These are phyloP conservation scores for Dorcus parallelipipedus DNA, from an alignment of 2,888 invertebrate species.

Conservation along the genomic window DNA sequence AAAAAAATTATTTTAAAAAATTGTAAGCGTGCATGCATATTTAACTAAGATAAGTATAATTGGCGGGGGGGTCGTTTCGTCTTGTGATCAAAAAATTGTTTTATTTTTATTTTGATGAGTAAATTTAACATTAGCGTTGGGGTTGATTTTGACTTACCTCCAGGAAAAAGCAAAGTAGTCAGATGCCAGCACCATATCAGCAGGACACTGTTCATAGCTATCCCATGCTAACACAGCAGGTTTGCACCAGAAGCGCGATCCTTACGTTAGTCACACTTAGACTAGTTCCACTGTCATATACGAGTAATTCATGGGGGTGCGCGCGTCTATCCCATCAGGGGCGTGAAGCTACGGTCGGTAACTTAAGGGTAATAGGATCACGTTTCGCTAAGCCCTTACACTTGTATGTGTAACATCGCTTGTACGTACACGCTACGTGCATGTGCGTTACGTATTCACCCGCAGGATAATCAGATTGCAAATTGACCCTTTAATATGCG, in stretches of 20 bases:
- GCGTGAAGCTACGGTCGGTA: background rate
- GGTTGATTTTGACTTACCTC: background rate
- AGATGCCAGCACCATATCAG: background rate
- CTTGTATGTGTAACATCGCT: too few species aligned
- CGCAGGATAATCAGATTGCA: too few species aligned
- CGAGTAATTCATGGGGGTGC: background rate
- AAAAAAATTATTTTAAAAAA: too few species aligned
- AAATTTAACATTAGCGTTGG: background rate
- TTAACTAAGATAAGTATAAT: too few species aligned
- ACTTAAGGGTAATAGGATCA: slow-evolving; percentile 1
- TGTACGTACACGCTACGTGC: too few species aligned
- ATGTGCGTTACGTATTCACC: too few species aligned
- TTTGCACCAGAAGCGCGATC: background rate
- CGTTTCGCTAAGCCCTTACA: background rate
- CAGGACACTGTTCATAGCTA: slow-evolving; percentile 1
- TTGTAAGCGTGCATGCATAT: too few species aligned
- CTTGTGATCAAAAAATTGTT: too few species aligned
- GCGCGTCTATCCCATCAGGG: background rate
- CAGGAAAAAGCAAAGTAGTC: background rate
- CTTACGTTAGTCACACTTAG: background rate
- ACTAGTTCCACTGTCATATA: background rate
- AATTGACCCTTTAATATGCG: too few species aligned
- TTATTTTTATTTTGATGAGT: too few species aligned
- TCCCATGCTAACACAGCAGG: background rate
- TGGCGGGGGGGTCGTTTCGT: too few species aligned